Conservation (phyloP, 2,888 invertebrate genomes). For the Steromphala cineraria region DNA sequence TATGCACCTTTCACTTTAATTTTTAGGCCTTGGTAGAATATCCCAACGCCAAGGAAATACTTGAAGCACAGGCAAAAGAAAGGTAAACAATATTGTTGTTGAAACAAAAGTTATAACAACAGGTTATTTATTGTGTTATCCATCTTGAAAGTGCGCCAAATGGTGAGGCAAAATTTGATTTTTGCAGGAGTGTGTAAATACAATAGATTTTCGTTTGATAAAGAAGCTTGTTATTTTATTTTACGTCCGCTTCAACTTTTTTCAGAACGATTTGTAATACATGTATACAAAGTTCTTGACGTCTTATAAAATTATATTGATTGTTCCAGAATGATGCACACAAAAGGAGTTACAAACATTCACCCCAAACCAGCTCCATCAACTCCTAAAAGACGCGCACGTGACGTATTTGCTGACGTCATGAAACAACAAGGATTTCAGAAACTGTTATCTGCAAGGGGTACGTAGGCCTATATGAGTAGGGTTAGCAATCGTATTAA, state of each 20-base stretch:
- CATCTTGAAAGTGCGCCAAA: too few species aligned
- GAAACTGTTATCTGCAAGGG: slow-evolving; percentile 45
- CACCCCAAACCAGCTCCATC: background rate
- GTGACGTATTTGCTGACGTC: slow-evolving; percentile 42
- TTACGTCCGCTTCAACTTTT: too few species aligned
- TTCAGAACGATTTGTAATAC: too few species aligned
- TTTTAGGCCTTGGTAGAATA: slow-evolving; percentile 65
- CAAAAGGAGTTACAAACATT: slow-evolving; percentile 40
- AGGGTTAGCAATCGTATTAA: too few species aligned
- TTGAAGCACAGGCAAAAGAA: slow-evolving; percentile 61
- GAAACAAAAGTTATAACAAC: too few species aligned
- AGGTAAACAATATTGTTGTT: slow-evolving; percentile 43
- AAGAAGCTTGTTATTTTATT: too few species aligned
- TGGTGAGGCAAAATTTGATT: too few species aligned
- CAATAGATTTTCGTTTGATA: background rate
- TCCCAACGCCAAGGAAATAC: slow-evolving; percentile 62
- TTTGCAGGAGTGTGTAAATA: too few species aligned
- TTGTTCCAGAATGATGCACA: slow-evolving; percentile 51
- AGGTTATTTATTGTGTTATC: too few species aligned
- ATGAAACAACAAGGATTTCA: slow-evolving; percentile 54
- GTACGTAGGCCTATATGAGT: slow-evolving; percentile 26
- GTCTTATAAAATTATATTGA: too few species aligned
- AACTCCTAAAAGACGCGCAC: slow-evolving; percentile 32
- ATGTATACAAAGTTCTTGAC: too few species aligned
- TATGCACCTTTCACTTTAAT: background rate